phyloP scores from a whole-genome alignment of 2,888 invertebrate species.

The Pyrochroa serraticornis region DNA sequence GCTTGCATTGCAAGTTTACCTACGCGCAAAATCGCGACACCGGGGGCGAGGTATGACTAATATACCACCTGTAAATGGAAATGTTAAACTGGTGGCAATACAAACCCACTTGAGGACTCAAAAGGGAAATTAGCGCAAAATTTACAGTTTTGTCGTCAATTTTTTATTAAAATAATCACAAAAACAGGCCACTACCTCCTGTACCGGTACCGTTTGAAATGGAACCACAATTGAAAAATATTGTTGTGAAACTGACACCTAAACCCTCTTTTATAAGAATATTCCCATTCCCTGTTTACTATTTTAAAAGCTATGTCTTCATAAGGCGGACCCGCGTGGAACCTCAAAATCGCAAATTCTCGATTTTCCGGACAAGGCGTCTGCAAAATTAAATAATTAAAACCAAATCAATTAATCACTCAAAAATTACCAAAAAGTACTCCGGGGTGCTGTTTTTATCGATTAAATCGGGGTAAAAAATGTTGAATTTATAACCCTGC shows the following conservation, averaged over 20 bases:
- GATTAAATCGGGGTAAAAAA: slow-evolving; percentile 98
- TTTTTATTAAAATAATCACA: neutral
- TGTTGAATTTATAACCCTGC: slow-evolving; percentile 99
- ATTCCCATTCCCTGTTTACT: slow-evolving; percentile 99
- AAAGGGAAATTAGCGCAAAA: slow-evolving; percentile 6
- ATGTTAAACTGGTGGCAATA: slow-evolving; percentile 1
- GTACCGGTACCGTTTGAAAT: slow-evolving; percentile 97
- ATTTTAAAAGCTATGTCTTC: slow-evolving; percentile 99
- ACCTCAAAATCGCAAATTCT: slow-evolving; percentile 93
- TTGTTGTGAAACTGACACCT: slow-evolving; percentile 99
- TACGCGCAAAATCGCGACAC: slow-evolving; percentile 19
- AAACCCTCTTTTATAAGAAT: slow-evolving; percentile 97
- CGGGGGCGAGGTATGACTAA: slow-evolving; percentile 14
- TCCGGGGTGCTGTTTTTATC: slow-evolving; percentile 91
- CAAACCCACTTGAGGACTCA: neutral
- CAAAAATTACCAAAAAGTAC: slow-evolving; percentile 78
- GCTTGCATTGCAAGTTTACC: slow-evolving; percentile 7
- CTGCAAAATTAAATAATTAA: slow-evolving; percentile 58
- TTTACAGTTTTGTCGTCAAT: too few relatives aligned
- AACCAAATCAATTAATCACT: too few relatives aligned
- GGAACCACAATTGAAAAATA: slow-evolving; percentile 99
- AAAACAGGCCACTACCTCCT: slow-evolving; percentile 64
- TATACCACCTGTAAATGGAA: slow-evolving; percentile 18
- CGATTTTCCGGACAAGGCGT: slow-evolving; percentile 89
- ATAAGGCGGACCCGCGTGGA: slow-evolving; percentile 99